phyloP scores from a whole-genome alignment of 2,888 invertebrate genomes.

The Branchellion lobata region DNA sequence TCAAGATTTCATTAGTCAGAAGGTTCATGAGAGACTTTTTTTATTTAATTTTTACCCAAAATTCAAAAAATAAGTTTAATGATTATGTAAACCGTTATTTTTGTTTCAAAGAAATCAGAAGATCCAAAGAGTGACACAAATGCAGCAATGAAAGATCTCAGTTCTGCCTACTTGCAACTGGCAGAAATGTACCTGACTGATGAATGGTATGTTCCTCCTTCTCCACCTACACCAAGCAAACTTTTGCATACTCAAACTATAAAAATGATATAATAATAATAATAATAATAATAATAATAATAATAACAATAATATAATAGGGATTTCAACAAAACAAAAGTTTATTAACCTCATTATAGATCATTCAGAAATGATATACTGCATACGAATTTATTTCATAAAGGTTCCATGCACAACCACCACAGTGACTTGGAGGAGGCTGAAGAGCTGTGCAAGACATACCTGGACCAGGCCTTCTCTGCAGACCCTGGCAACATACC shows the following conservation, averaged over 20 bases:
- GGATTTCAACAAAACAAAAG: not conserved
- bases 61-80: no score
- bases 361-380: no score
- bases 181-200: slow-evolving; percentile 64
- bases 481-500: slow-evolving; percentile 62
- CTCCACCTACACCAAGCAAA: no score
- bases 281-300: no score
- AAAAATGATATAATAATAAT: no score
- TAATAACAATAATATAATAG: no score
- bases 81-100: no score
- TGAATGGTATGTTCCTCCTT: slow-evolving; percentile 58
- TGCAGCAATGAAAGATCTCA: slow-evolving; percentile 56
- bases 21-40: not conserved
- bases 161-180: slow-evolving; percentile 62
- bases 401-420: no score
- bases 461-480: slow-evolving; percentile 60
- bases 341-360: no score
- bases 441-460: slow-evolving; percentile 59
- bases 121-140: not conserved
- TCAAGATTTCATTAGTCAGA: slow-evolving; percentile 54
- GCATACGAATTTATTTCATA: no score
- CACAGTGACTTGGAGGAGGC: no score
- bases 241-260: no score
- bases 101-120: not conserved
- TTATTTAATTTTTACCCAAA: not conserved